A percentile compares a stretch with the other conserved stretches of the same genome.
Evolutionary conservation across 2,888 invertebrate species (phyloP).

Genomic region (Eremobia ochroleuca): DNA sequence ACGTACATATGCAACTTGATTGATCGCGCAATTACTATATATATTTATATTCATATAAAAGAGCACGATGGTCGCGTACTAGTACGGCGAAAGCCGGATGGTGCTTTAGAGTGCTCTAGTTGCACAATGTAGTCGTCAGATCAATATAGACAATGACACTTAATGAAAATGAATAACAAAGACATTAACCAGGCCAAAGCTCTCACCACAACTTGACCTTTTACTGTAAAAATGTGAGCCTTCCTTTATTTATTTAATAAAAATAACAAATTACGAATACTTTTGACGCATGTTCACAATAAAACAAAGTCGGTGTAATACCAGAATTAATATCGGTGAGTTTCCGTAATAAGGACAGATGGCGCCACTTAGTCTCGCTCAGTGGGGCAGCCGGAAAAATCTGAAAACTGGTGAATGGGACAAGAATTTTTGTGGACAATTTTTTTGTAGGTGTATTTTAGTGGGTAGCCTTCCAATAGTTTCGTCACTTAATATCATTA

Average conservation of each 20-base stretch:
- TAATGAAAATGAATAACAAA: not conserved
- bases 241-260: slow-evolving; percentile 31
- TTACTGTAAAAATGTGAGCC: slow-evolving; percentile 10
- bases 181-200: not conserved
- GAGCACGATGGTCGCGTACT: not conserved
- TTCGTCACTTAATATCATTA: not conserved
- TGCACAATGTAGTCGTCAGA: not conserved
- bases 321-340: slow-evolving; percentile 76
- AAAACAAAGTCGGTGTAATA: slow-evolving; percentile 69
- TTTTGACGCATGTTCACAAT: slow-evolving; percentile 63
- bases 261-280: slow-evolving; percentile 41
- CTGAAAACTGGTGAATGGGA: slow-evolving; percentile 54
- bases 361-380: slow-evolving; percentile 73
- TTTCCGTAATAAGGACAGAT: slow-evolving; percentile 75
- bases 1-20: not conserved
- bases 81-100: not conserved
- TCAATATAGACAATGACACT: not conserved
- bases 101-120: no score
- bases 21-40: no score
- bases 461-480: not conserved
- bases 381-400: slow-evolving; percentile 66
- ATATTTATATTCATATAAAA: not conserved
- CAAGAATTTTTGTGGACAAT: slow-evolving; percentile 26
- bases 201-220: slow-evolving; percentile 12
- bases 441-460: slow-evolving; percentile 1